phyloP scores from a whole-genome alignment of 2,113 vertebrate species.

The Vombatus ursinus region DNA sequence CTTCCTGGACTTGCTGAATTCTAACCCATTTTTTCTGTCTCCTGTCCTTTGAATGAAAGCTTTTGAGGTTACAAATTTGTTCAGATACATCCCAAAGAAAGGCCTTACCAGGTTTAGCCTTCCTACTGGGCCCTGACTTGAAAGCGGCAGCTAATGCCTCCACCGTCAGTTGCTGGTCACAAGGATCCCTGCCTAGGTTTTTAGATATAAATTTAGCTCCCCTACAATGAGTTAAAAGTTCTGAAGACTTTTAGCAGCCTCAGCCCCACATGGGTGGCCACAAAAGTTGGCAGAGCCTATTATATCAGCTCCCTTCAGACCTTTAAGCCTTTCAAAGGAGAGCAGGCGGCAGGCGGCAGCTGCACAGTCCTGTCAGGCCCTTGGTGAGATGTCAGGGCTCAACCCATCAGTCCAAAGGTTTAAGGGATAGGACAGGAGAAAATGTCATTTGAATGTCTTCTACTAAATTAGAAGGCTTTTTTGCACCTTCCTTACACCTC shows the following conservation, averaged over 20 bases:
- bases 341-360: neutral
- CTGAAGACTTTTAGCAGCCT: neutral
- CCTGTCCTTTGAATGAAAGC: neutral
- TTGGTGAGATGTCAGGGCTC: neutral
- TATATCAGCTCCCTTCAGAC: neutral
- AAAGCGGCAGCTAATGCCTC: neutral
- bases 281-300: neutral
- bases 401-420: neutral
- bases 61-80: neutral
- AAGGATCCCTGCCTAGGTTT: neutral
- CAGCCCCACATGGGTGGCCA: neutral
- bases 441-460: neutral
- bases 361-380: neutral
- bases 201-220: neutral
- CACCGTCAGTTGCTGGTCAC: neutral
- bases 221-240: neutral
- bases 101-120: neutral
- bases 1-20: neutral
- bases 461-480: neutral
- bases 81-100: neutral
- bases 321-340: neutral
- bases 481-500: neutral
- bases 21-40: neutral
- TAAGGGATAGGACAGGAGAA: neutral
- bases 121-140: neutral